Conservation (phyloP, 2,113 vertebrate species). For the Anoura caudifer region DNA sequence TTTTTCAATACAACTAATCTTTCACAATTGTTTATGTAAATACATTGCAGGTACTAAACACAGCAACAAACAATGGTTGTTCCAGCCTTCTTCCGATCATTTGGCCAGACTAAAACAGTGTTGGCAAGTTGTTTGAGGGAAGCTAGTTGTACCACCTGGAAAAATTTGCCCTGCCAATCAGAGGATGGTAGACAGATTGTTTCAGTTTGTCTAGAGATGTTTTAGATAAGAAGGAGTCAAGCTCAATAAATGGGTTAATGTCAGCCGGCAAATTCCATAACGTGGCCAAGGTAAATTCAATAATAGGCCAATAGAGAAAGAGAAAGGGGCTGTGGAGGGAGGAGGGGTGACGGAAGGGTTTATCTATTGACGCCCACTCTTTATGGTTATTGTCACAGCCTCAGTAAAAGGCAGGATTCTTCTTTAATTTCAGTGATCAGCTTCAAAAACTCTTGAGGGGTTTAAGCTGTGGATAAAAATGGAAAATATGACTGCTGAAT, state of each 20-base stretch:
- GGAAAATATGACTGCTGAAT: conserved; percentile 76
- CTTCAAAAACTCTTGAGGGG: conserved; percentile 73
- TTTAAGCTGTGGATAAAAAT: conserved; percentile 75
- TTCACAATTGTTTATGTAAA: conserved; percentile 74
- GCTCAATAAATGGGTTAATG: conserved; percentile 76
- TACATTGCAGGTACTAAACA: conserved; percentile 62
- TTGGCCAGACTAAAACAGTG: conserved; percentile 48
- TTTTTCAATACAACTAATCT: conserved; percentile 59
- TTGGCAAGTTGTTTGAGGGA: conserved; percentile 60
- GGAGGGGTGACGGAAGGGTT: neutral
- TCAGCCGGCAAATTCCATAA: conserved; percentile 79
- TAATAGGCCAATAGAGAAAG: conserved; percentile 48
- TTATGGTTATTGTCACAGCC: conserved; percentile 7
- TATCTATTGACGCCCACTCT: neutral
- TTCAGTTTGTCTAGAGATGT: conserved; percentile 74
- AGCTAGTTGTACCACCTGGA: conserved; percentile 76
- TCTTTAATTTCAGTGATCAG: conserved; percentile 60
- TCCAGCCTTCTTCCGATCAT: conserved; percentile 58
- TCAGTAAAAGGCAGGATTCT: conserved; percentile 43
- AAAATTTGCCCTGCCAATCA: conserved; percentile 80
- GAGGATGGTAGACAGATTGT: conserved; percentile 76
- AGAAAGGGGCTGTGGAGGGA: neutral
- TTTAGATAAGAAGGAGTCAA: conserved; percentile 79
- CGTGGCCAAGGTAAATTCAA: conserved; percentile 77
- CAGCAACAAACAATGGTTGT: conserved; percentile 33